Percentiles rank a stretch among this genome's conserved stretches.
Conservation (phyloP, 2,797 vertebrate species). For the Crocidura indochinensis region DNA sequence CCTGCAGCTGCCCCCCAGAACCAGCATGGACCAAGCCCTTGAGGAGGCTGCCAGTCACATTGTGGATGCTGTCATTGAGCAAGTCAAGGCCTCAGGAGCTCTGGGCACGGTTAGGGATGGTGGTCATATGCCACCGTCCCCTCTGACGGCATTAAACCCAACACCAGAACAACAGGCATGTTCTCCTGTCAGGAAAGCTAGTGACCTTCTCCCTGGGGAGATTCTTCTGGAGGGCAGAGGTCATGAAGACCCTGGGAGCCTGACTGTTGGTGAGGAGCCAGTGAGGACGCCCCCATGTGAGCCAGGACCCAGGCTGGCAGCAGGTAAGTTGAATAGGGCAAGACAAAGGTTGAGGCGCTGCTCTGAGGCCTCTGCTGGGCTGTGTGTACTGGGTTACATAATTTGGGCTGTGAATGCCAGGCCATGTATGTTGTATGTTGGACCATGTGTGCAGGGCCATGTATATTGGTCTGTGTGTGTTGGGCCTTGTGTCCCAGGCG, state of each 20-base stretch:
- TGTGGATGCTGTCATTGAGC: conserved; percentile 84
- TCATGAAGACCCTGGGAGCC: conserved; percentile 67
- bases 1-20: neutral
- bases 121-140: neutral
- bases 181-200: rapidly evolving
- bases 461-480: too few relatives aligned
- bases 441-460: too few relatives aligned
- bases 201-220: conserved; percentile 24
- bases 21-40: neutral
- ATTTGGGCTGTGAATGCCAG: too few relatives aligned
- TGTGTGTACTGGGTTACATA: too few relatives aligned
- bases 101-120: conserved; percentile 62
- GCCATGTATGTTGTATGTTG: too few relatives aligned
- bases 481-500: too few relatives aligned
- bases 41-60: conserved; percentile 65
- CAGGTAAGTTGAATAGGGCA: conserved; percentile 87
- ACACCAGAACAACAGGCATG: neutral
- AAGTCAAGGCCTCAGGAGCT: conserved; percentile 64
- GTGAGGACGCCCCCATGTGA: neutral
- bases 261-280: conserved; percentile 44
- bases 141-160: neutral
- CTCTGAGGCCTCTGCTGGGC: neutral
- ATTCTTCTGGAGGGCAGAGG: neutral
- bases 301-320: conserved; percentile 56
- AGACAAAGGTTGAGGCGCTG: too few relatives aligned